Base-by-base conservation (phyloP, 2,888 invertebrate species). In the Scaptomyza polygonia region DNA sequence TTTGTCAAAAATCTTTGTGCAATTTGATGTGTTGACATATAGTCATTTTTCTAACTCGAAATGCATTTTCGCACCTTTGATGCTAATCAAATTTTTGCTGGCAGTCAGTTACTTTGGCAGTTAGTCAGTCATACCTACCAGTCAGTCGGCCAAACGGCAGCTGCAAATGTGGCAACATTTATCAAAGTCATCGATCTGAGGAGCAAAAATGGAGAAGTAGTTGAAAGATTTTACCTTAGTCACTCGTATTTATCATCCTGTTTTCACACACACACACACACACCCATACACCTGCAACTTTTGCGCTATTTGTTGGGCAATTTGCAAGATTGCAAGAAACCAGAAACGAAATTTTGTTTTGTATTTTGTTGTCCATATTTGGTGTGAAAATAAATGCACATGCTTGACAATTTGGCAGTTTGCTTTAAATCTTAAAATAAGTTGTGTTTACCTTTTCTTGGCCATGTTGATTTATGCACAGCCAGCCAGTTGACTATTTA, bases 81-180 rank as follows among this genome's bases (percentile, higher is more conserved):
- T 73, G 73, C 67, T 79, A 71, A 79, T 84, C 82, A 84, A 84
- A 77, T 69, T 61, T 62, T 66, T 77, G 78, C 76, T 64, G 79
- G 76, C 76, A 79, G 56, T 52, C 47, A 29, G 40, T 21, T 40
- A 61, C 5, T 29, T 16, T 12, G 45, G 0, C 42, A n/a, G 30
- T 30, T 29, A n/a, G 49, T 29, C 40, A 54, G 21, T n/a, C 21
- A 21, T 21, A 3, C 54, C n/a, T n/a, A n/a, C n/a, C n/a, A 32
- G 34, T 55, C 40, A 34, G 30, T 40, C 43, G 47, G 64, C 32
- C 70, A 36, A 67, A 36, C n/a, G 39, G 32, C 51, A 66, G 45
- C 59, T 70, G 73, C 74, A 78, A 79, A 76, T 73, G 73, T 73
- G 71, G 52, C 63, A 49, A 77, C 68, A 77, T 79, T 79, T 76